Evolutionary conservation across 2,113 vertebrate genomes (phyloP).

Genomic region (Pedionomus torquatus): DNA sequence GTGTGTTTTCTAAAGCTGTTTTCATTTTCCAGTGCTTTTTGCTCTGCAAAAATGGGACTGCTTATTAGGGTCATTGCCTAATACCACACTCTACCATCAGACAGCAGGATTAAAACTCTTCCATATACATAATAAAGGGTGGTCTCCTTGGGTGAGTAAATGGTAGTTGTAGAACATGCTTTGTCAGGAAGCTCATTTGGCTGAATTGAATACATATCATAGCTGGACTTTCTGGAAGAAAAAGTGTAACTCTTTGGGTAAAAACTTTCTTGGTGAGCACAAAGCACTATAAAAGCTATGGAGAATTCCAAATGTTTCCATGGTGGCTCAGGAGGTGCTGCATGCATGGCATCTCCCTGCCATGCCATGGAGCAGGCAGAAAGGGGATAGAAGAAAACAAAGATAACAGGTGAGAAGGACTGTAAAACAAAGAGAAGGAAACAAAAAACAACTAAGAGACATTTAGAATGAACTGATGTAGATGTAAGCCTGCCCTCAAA

Average conservation of each 20-base stretch:
- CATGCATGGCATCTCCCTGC: neutral
- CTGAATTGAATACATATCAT: neutral
- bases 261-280: neutral
- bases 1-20: neutral
- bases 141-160: neutral
- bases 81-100: neutral
- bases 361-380: neutral
- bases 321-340: neutral
- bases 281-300: neutral
- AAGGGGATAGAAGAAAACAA: neutral
- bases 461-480: accelerated
- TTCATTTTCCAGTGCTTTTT: neutral
- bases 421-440: neutral
- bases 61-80: neutral
- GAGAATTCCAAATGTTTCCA: neutral
- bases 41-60: neutral
- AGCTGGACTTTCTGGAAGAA: slow-evolving; percentile 31
- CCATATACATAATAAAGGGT: neutral
- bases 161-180: neutral
- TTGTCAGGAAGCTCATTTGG: slow-evolving; percentile 21
- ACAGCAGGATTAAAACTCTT: neutral
- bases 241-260: neutral
- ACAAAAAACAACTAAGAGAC: neutral
- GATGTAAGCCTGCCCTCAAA: neutral
- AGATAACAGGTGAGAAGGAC: neutral